Base-by-base conservation (phyloP, 1,140 invertebrate species). In the Armadillidium nasatum region DNA sequence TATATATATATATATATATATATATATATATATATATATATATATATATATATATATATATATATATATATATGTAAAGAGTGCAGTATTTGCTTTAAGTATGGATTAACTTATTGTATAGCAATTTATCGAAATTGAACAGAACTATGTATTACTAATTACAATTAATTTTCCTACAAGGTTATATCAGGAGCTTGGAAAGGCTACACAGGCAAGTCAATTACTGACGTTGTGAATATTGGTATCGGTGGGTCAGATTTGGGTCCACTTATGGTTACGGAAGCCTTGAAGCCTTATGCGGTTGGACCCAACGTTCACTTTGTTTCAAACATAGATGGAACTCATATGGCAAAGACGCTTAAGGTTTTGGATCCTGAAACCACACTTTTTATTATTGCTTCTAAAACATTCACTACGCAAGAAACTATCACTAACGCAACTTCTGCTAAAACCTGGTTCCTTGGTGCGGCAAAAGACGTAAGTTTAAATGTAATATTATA, bases 341-440 rank as follows among this genome's bases (percentile, higher is more conserved):
- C 97, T 19, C 98, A 99, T 85, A 87, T 99, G 82, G 94, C 94
- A 6, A 95, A 98, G 86, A 93, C 93, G 13, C 86, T 99, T 69
- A 96, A 96, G 83, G 15, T 75, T 83, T 84, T 99, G 7, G 90
- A 93, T 85, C 92, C 96, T 4, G 96, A 99, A 85, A 97, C 96
- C 0, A 92, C 93, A 4, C 86, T 99, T 1, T 99, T 99, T 85
- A 97, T 99, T 82, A 95, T 99, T 84, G 97, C 97, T 11, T 99
- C 96, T 2, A 99, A 99, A 87, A 99, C 97, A 0, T 99, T 98
- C 84, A 99, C 97, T 10, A 99, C 98, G 2, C 97, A 99, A 85
- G 98, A 99, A 88, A 99, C 98, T 3, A 98, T 99, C 80, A 99
- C 97, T 19, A 99, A 99, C 87, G 97, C 98, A 7, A 92, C 91